Percentiles rank a stretch among this genome's conserved stretches.
phyloP scores from a whole-genome alignment of 2,888 invertebrate genomes.

The Catocala fraxini region DNA sequence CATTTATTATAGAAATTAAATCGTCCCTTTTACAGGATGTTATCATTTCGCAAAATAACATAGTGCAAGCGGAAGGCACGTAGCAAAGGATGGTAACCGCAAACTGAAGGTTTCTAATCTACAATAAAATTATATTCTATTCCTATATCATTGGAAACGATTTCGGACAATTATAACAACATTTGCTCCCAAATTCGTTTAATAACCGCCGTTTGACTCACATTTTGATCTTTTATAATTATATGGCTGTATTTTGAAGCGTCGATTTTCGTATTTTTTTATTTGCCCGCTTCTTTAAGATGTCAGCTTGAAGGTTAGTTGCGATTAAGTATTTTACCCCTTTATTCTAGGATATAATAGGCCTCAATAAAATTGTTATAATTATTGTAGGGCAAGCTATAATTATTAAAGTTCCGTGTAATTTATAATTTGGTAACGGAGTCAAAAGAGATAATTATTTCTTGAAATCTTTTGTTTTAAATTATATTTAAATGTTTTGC shows the following conservation, averaged over 20 bases:
- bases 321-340: conserved; percentile 71
- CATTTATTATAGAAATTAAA: conserved; percentile 73
- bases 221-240: conserved; percentile 84
- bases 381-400: conserved; percentile 8
- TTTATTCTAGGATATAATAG: conserved; percentile 65
- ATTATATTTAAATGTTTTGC: too few relatives aligned
- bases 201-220: conserved; percentile 76
- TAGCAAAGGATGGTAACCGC: conserved; percentile 59
- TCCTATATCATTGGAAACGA: conserved; percentile 73
- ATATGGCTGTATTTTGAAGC: conserved; percentile 72
- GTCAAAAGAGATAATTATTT: not conserved
- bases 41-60: conserved; percentile 63
- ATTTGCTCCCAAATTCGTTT: conserved; percentile 82
- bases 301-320: conserved; percentile 63
- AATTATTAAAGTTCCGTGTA: not conserved
- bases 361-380: conserved; percentile 55
- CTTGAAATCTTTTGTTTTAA: not conserved
- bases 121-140: conserved; percentile 69
- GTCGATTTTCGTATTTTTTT: conserved; percentile 73
- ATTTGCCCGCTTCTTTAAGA: conserved; percentile 70
- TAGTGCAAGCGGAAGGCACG: conserved; percentile 74
- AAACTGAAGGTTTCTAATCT: conserved; percentile 64
- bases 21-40: conserved; percentile 59
- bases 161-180: conserved; percentile 81
- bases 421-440: not conserved